Percentiles rank a stretch among this genome's conserved stretches.
Conservation (phyloP, 1,140 invertebrate genomes). For the Sogatella furcifera region DNA sequence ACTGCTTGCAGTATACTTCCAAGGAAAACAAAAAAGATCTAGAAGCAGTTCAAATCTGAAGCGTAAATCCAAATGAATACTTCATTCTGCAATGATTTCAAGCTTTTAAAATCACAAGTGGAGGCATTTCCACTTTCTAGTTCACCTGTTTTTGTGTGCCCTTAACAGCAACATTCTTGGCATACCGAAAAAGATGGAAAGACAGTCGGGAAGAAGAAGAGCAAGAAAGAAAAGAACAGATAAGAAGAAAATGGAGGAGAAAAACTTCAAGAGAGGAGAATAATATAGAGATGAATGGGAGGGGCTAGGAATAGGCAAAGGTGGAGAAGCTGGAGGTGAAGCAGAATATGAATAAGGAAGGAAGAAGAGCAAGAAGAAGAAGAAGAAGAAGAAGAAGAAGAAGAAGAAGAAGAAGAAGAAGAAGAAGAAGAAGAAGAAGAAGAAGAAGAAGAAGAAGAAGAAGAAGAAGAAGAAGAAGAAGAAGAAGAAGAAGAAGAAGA, state of each 20-base stretch:
- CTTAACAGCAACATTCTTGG: no score
- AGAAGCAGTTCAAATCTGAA: no score
- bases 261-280: neutral
- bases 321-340: no score
- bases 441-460: neutral
- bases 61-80: no score
- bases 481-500: neutral
- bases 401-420: neutral
- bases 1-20: no score
- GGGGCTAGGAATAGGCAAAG: no score
- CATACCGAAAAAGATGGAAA: no score
- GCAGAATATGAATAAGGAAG: neutral
- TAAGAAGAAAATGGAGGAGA: neutral
- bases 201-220: neutral
- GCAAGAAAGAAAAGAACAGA: neutral
- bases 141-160: no score
- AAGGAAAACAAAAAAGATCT: no score
- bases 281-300: neutral
- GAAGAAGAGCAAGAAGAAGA: neutral
- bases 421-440: neutral
- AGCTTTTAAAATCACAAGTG: no score
- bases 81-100: no score
- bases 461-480: neutral
- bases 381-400: neutral
- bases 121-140: no score